Conservation (phyloP, 2,113 vertebrate species). For the Sterna hirundo region DNA sequence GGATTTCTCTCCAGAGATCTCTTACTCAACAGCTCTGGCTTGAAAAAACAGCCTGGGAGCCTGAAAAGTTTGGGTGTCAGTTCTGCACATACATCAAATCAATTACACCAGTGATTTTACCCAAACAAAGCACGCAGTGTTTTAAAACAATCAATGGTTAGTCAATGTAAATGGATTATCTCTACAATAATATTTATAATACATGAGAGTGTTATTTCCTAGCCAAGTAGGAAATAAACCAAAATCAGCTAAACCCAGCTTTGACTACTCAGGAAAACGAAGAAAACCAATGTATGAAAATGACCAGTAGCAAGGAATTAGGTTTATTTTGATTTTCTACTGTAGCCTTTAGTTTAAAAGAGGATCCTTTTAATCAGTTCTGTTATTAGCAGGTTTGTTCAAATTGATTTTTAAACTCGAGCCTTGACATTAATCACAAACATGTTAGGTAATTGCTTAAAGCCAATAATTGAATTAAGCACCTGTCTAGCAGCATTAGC, state of each 20-base stretch:
- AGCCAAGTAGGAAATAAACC: constrained; percentile 2
- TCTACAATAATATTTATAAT: constrained; percentile 22
- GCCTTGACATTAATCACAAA: constrained; percentile 39
- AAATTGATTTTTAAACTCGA: constrained; percentile 44
- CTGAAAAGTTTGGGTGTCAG: background rate
- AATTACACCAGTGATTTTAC: background rate
- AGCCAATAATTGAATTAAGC: constrained; percentile 50
- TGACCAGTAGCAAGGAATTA: background rate
- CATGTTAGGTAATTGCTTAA: constrained; percentile 27
- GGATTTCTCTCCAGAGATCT: background rate
- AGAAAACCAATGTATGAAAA: background rate
- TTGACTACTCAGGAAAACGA: background rate
- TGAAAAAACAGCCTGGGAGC: background rate
- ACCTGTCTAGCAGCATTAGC: constrained; percentile 24
- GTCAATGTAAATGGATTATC: background rate
- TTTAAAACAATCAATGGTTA: background rate
- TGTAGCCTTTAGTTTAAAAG: background rate
- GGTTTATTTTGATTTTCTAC: constrained; percentile 15
- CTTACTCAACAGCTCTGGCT: background rate
- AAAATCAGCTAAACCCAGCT: background rate
- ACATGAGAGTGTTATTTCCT: background rate
- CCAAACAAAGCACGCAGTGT: constrained; percentile 28
- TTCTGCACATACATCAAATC: background rate
- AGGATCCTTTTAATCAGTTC: constrained; percentile 38
- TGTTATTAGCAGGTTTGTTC: constrained; percentile 32